Base-by-base conservation (phyloP, 2,797 vertebrate genomes). In the Sebastes vulpes region DNA sequence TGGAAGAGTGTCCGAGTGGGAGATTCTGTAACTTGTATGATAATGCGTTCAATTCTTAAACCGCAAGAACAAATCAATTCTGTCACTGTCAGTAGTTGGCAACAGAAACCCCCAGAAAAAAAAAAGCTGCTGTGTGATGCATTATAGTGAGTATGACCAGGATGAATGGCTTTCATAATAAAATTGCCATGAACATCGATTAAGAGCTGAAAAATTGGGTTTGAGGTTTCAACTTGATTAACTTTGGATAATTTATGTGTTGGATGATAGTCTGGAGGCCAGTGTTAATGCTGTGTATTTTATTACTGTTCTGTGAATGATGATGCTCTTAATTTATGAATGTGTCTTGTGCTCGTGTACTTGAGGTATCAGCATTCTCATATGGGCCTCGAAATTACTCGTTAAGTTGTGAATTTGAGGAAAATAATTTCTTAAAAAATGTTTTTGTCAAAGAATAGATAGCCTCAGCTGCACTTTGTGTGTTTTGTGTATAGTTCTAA, bases 101-200 rank as follows among this genome's bases (percentile, higher is more conserved):
- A 73, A 67, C 9, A 65, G 28, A 57, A 70, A 73, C 10, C 3
- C 50, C 11, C 5, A 29, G 31, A 72, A 71, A 80, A 59, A 42
- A 42, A 42, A 38, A 59, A 29, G n/a, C 28, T 1, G 26, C 28
- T 20, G 50, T 35, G 46, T 79, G 67, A 79, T 77, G 66, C 54
- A 82, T 78, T 73, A 73, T 65, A 18, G 6, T 57, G 56, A 67
- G 21, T 65, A 54, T 28, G 63, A 72, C 18, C 56, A 77, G 77
- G 58, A 87, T 80, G 52, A 65, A 79, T 84, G 67, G 57, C 28
- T 54, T 84, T 65, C 65, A 78, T 78, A 74, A 85, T 83, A 76
- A 85, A 85, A 82, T 85, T 80, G 65, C 67, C 65, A 64, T 68
- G 78, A 83, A 85, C 75, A 85, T 83, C 46, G 60, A 87, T 79